Evolutionary conservation across 2,888 invertebrate genomes (phyloP).

Genomic region (Rhingia campestris): DNA sequence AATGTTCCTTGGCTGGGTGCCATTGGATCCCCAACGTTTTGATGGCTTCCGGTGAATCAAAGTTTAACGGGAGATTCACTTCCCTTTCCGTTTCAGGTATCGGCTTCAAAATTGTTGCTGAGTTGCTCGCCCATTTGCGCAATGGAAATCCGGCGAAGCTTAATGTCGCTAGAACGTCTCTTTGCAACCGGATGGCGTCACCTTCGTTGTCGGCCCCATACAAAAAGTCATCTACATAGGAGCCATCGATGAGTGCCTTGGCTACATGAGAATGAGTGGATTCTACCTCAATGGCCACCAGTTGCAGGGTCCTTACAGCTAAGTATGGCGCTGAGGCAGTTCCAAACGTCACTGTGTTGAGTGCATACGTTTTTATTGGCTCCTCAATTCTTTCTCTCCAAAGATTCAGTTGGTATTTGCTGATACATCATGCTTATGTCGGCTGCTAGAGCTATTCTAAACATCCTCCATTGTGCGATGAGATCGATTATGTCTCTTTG

Average conservation of each 20-base stretch:
- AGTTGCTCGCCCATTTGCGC: constrained; percentile 12
- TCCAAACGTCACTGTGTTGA: too few species aligned
- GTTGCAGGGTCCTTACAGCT: constrained; percentile 2
- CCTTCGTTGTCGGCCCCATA: constrained; percentile 22
- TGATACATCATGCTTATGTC: constrained; percentile 6
- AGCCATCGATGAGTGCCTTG: constrained; percentile 4
- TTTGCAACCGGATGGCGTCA: constrained; percentile 4
- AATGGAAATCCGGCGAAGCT: constrained; percentile 6
- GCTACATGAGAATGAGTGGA: neutral
- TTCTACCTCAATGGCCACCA: neutral
- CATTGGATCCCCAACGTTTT: too few species aligned
- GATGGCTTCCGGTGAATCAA: too few species aligned
- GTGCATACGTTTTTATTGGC: constrained; percentile 4
- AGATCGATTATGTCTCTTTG: too few species aligned
- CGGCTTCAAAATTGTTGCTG: too few species aligned
- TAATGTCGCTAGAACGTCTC: neutral
- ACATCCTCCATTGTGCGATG: neutral
- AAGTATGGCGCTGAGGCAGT: constrained; percentile 3
- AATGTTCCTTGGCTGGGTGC: too few species aligned
- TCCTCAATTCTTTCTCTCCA: neutral
- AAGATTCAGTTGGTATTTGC: too few species aligned
- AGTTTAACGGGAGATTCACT: too few species aligned
- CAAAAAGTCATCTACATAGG: constrained; percentile 15
- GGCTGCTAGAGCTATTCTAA: neutral
- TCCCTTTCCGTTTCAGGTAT: too few species aligned